Conservation (phyloP, 2,888 invertebrate genomes). For the Netelia virgata region DNA sequence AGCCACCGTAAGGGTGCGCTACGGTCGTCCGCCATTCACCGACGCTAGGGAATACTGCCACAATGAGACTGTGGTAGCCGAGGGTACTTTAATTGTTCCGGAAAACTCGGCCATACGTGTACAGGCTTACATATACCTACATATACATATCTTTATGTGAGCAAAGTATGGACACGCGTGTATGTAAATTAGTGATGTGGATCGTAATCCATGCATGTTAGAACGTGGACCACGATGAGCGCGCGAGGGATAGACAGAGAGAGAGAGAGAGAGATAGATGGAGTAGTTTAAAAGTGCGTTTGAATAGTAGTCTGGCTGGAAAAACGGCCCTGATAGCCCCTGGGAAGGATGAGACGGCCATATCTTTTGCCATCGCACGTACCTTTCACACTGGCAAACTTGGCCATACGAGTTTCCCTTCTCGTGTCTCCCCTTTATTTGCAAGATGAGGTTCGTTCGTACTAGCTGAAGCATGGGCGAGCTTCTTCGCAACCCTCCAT, state of each 20-base stretch:
- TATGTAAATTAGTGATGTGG: background rate
- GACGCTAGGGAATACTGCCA: slow-evolving; percentile 18
- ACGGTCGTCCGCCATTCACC: background rate
- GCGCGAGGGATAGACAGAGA: background rate
- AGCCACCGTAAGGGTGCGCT: background rate
- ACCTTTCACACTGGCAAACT: background rate
- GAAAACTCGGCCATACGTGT: slow-evolving; percentile 9
- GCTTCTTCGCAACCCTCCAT: background rate
- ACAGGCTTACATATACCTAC: background rate
- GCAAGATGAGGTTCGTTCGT: background rate
- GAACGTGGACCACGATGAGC: background rate
- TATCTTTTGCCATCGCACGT: background rate
- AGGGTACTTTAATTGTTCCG: slow-evolving; percentile 40
- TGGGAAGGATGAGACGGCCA: background rate
- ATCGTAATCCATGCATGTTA: background rate
- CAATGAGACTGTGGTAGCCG: slow-evolving; percentile 43
- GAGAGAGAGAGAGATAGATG: background rate
- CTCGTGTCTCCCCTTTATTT: background rate
- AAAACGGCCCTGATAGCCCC: background rate
- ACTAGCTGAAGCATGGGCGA: background rate
- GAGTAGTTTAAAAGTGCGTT: background rate
- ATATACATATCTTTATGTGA: background rate
- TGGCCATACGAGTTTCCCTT: background rate
- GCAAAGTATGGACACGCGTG: background rate
- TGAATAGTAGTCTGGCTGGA: background rate